phyloP scores from a whole-genome alignment of 1,140 invertebrate genomes.

The Lycorma delicatula region DNA sequence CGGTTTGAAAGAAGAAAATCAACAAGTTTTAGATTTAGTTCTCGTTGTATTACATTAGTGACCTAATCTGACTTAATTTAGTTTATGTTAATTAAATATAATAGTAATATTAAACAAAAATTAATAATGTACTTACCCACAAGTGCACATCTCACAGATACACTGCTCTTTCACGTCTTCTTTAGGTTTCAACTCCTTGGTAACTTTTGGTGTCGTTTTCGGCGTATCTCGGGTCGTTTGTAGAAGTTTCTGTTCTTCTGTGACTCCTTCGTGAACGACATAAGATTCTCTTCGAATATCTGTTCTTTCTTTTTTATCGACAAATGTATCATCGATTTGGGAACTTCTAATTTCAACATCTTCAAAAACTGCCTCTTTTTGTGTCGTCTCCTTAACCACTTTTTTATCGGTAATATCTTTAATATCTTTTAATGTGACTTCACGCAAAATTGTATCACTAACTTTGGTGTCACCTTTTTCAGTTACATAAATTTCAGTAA shows the following conservation, averaged over 20 bases:
- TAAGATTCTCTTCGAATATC: neutral
- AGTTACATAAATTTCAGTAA: neutral
- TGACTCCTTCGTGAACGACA: neutral
- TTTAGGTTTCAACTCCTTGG: slow-evolving; percentile 8
- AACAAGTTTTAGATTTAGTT: too few relatives aligned
- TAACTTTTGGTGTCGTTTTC: slow-evolving; percentile 3
- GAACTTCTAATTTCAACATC: neutral
- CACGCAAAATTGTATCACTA: neutral
- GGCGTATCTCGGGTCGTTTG: neutral
- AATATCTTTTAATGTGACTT: neutral
- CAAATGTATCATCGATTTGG: neutral
- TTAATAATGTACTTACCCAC: slow-evolving; percentile 62
- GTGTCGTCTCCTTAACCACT: neutral
- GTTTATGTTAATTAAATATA: too few relatives aligned
- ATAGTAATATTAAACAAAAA: slow-evolving; percentile 1
- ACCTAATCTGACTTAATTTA: too few relatives aligned
- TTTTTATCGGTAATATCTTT: neutral
- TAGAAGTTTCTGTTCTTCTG: neutral
- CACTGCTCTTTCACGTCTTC: slow-evolving; percentile 61
- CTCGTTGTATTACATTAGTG: too few relatives aligned
- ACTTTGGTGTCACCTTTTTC: neutral
- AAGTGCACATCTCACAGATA: slow-evolving; percentile 83
- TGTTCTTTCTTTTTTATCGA: neutral
- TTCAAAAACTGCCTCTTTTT: neutral
- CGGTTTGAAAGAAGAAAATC: too few relatives aligned